A percentile compares a stretch with the other conserved stretches of the same genome.
These are phyloP conservation scores for Mimumesa dahlbomi DNA, from an alignment of 2,888 invertebrate genomes.

Conservation along the genomic window DNA sequence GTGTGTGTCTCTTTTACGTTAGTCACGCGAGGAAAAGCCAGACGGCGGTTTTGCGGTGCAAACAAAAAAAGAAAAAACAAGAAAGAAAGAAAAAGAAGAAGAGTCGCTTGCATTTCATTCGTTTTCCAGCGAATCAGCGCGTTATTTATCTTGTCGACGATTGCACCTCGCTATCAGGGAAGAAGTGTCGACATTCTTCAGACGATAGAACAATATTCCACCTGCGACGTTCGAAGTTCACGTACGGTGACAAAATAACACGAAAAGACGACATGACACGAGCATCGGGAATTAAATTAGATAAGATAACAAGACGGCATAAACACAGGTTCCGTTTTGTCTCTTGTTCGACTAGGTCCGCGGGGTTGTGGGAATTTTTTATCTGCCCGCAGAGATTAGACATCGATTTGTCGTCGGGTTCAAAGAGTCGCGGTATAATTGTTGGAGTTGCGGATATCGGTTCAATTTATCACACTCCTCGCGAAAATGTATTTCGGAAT, in stretches of 20 bases:
- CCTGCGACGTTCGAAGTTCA: slow-evolving; percentile 2
- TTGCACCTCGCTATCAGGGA: not conserved
- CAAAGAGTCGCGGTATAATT: too few relatives aligned
- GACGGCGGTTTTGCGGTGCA: too few relatives aligned
- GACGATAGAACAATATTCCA: not conserved
- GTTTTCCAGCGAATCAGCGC: not conserved
- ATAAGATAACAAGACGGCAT: not conserved
- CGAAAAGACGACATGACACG: not conserved
- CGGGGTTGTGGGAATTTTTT: too few relatives aligned
- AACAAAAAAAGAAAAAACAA: too few relatives aligned
- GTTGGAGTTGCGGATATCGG: not conserved
- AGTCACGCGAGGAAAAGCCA: too few relatives aligned
- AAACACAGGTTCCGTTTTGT: too few relatives aligned
- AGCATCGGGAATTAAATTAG: not conserved
- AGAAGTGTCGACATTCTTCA: not conserved
- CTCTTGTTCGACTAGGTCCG: too few relatives aligned
- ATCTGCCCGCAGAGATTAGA: too few relatives aligned
- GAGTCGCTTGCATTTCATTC: not conserved
- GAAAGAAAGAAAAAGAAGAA: too few relatives aligned
- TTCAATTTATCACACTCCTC: not conserved
- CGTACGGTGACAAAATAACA: not conserved
- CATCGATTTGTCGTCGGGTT: too few relatives aligned
- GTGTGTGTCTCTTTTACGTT: not conserved
- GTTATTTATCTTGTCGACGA: not conserved
- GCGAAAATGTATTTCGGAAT: not conserved